Evolutionary conservation across 2,113 vertebrate species (phyloP).

Genomic region (Perognathus longimembris): DNA sequence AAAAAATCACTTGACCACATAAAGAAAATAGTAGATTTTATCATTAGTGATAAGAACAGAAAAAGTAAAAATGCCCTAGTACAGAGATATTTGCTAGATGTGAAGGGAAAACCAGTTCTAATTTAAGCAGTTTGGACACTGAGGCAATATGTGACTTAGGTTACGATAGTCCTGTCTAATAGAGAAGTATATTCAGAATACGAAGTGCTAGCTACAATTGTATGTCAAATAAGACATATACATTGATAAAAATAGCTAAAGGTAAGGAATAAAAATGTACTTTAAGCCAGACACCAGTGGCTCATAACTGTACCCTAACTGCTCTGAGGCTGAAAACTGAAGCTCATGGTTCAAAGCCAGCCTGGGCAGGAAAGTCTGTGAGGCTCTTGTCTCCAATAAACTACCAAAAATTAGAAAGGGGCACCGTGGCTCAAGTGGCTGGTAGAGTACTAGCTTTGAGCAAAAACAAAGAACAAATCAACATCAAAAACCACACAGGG

Average conservation of each 20-base stretch:
- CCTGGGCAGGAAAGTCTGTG: too few relatives aligned
- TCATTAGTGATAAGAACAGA: neutral
- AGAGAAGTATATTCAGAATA: neutral
- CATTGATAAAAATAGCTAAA: neutral
- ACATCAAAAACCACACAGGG: too few relatives aligned
- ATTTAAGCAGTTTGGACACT: neutral
- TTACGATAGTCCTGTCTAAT: neutral
- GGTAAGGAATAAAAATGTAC: neutral
- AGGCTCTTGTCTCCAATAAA: too few relatives aligned
- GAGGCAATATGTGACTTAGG: neutral
- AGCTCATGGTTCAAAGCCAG: too few relatives aligned
- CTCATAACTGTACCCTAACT: too few relatives aligned
- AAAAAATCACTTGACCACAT: neutral
- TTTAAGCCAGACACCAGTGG: neutral
- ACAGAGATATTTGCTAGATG: too few relatives aligned
- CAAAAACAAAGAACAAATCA: too few relatives aligned
- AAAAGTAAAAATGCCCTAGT: neutral
- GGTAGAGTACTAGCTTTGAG: too few relatives aligned
- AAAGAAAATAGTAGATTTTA: neutral
- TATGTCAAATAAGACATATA: neutral
- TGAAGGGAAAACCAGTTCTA: neutral
- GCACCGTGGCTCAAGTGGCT: too few relatives aligned
- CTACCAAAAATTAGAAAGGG: too few relatives aligned
- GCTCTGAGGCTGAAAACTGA: too few relatives aligned
- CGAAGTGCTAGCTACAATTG: neutral